Percentiles rank a stretch among this genome's conserved stretches.
Conservation (phyloP, 2,113 vertebrate species). For the Malurus cyaneus region DNA sequence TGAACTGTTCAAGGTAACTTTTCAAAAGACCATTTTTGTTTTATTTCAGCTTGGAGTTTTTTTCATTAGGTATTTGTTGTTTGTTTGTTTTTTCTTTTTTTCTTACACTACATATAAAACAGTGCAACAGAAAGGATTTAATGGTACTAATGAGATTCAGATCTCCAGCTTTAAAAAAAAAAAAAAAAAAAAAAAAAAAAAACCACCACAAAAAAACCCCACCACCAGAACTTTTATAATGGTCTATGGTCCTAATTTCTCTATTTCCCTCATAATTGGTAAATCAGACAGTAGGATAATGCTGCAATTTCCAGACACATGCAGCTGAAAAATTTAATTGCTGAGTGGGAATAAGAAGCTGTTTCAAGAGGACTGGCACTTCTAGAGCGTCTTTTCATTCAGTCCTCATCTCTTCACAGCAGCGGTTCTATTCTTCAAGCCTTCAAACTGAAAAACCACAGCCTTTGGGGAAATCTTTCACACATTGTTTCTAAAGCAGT, state of each 20-base stretch:
- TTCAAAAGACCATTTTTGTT: neutral
- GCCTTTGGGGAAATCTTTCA: slow-evolving; percentile 40
- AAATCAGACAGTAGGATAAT: neutral
- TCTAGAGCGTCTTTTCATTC: slow-evolving; percentile 4
- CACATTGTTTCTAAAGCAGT: slow-evolving; percentile 26
- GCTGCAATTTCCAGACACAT: neutral
- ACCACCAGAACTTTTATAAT: neutral
- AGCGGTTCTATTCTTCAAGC: neutral
- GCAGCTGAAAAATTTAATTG: neutral
- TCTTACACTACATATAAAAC: neutral
- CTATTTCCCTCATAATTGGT: neutral
- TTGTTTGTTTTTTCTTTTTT: neutral
- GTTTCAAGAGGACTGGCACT: neutral
- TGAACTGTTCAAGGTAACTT: neutral
- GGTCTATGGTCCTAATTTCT: neutral
- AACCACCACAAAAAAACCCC: too few species aligned
- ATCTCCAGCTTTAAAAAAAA: neutral
- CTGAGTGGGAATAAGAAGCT: neutral
- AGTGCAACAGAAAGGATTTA: neutral
- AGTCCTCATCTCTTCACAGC: neutral
- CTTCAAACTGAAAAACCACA: slow-evolving; percentile 9
- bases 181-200: too few species aligned
- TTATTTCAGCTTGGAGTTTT: neutral
- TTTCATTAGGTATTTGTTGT: neutral
- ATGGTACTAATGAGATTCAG: neutral